Evolutionary conservation across 2,888 invertebrate genomes (phyloP), one percentile per base, ranked within the genome.

Genomic region (Aphrophora alni): DNA sequence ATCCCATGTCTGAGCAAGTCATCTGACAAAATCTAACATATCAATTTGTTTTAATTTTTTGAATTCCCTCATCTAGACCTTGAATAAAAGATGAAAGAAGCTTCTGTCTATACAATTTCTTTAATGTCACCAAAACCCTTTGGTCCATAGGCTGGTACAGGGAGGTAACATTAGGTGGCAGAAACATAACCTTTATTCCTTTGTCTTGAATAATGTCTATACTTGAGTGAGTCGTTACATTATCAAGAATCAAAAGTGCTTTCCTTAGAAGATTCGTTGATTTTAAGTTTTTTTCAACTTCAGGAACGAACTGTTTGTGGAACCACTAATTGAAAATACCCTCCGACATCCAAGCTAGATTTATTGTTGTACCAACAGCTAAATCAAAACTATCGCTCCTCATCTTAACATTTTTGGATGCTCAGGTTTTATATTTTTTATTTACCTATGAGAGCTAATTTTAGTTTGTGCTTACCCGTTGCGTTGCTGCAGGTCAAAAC

Each of bases 231-330:
- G 68, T 27, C 5, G 76, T 51, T 26, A 27, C 75, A 26, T 51
- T 75, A 33, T 78, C 78, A 5, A 78, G 8, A 12, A 72, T 12
- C 12, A 78, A 25, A 21, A 69, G 12, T n/a, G 78, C 78, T 78
- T 78, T 72, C 27, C 73, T 71, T 10, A 73, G 78, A 71, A 78
- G 51, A 70, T 72, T 44, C 21, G 38, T 78, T n/a, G 12, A 26
- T 27, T 78, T 51, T 26, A 78, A 38, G 59, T 72, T 38, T 33
- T 44, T 44, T 44, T 78, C 78, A 78, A 51, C 28, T 27, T 72
- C 78, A 73, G 73, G 78, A 17, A 78, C 78, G 25, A 78, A 73
- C 51, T 73, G 28, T 3, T 70, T 17, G 25, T 69, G 70, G 33
- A 70, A 38, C 33, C 70, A 14, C 28, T 27, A n/a, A 14, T 26